phyloP scores from a whole-genome alignment of 2,888 invertebrate genomes.

The Plebejus melissa region DNA sequence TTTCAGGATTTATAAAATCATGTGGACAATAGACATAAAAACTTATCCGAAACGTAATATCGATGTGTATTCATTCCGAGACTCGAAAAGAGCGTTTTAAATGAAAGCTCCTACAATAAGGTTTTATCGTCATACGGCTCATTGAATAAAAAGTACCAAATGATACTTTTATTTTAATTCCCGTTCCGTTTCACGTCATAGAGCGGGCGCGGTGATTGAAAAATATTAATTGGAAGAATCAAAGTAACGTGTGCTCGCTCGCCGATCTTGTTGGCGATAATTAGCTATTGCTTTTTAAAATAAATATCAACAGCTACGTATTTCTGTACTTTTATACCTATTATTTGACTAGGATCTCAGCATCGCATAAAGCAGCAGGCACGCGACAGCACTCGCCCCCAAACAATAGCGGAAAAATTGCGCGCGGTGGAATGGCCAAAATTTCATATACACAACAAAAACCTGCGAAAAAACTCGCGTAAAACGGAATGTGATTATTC shows the following conservation, averaged over 20 bases:
- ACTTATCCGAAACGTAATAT: slow-evolving; percentile 26
- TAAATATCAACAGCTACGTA: background rate
- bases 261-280: background rate
- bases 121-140: slow-evolving; percentile 37
- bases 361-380: background rate
- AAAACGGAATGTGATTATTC: slow-evolving; percentile 72
- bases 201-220: slow-evolving; percentile 30
- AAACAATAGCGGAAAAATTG: slow-evolving; percentile 16
- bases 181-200: slow-evolving; percentile 36
- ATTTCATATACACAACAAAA: slow-evolving; percentile 49
- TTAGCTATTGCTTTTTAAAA: background rate
- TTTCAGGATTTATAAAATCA: background rate
- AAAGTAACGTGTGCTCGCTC: background rate
- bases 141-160: slow-evolving; percentile 36
- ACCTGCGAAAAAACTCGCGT: slow-evolving; percentile 38
- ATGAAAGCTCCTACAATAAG: slow-evolving; percentile 36
- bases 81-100: slow-evolving; percentile 33
- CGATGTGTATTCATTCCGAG: slow-evolving; percentile 33
- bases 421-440: slow-evolving; percentile 44
- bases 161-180: slow-evolving; percentile 38
- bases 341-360: background rate
- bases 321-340: background rate
- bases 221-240: slow-evolving; percentile 19
- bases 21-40: slow-evolving; percentile 8
- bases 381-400: background rate